Base-by-base conservation (phyloP, 2,888 invertebrate genomes). In the Amaurobius ferox region DNA sequence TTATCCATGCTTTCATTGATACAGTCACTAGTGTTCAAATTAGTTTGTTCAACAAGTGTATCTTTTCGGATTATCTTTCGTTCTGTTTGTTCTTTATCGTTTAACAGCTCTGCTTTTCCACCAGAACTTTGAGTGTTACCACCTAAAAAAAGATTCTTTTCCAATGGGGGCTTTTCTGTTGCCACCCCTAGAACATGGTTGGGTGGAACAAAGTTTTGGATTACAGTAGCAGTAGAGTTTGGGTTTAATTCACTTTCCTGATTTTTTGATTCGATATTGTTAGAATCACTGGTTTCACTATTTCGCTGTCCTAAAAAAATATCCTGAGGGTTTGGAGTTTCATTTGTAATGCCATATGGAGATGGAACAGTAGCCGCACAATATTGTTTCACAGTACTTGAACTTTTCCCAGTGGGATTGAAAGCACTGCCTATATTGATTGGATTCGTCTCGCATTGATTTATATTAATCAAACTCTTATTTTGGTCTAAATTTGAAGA, bases 261-360 rank as follows among this genome's bases (percentile, higher is more conserved):
- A 23, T 23, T 23, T 13, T 28, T 64, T 30, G 6, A 29, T 13
- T 3, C 19, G 40, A 13, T 19, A 74, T 28, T 44, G 16, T 28
- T 61, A 16, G 68, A 55, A 29, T 78, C 77, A 40, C 83, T 68
- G 2, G 70, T 78, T 30, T 85, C 83, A 85, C 66, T 85, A 72
- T 77, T 85, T 77, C 71, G 77, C 77, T 85, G 83, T 29, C 83
- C 83, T 85, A 85, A 85, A 85, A 85, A 85, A 85, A 77, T 55
- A 67, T 77, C 83, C 26, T 71, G 71, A 16, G 64, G 28, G 40
- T 68, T 40, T 6, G 40, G 35, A 13, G 83, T 67, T 83, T 77
- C 72, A 29, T 64, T 23, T 77, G 68, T 77, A 29, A 77, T 83
- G n/a, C 48, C 29, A 70, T 62, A 74, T 61, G 62, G 44, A 13